Evolutionary conservation across 2,113 vertebrate genomes (phyloP).

Genomic region (Anoura caudifer): DNA sequence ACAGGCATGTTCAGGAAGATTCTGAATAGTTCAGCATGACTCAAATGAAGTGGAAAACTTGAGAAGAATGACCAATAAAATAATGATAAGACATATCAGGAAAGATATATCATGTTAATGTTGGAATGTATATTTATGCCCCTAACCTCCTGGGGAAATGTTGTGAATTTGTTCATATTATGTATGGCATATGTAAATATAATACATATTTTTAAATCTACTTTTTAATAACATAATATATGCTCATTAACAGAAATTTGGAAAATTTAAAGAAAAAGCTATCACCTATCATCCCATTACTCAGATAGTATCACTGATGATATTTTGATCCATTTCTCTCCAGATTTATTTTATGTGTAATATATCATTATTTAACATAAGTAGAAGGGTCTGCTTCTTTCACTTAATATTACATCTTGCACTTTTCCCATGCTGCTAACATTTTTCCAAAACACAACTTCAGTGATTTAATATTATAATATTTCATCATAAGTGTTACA

Average conservation of each 20-base stretch:
- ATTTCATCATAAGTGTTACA: not conserved
- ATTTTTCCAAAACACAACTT: not conserved
- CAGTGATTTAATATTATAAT: not conserved
- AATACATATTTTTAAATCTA: not conserved
- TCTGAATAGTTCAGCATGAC: not conserved
- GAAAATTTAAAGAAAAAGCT: constrained; percentile 4
- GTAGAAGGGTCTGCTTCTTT: not conserved
- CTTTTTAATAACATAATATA: not conserved
- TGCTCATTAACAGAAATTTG: not conserved
- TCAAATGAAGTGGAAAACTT: not conserved
- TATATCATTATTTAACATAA: not conserved
- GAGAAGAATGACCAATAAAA: not conserved
- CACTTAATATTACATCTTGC: not conserved
- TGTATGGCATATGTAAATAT: not conserved
- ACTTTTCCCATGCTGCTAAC: not conserved
- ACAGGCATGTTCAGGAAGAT: not conserved
- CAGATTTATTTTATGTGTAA: not conserved
- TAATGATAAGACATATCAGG: not conserved
- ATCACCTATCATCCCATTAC: not conserved
- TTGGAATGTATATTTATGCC: not conserved
- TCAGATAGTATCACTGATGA: not conserved
- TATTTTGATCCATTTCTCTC: not conserved
- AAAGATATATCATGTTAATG: not conserved
- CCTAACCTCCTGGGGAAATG: not conserved
- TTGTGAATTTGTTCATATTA: not conserved